phyloP scores from a whole-genome alignment of 2,797 vertebrate species.

The Hapalemur alaotrensis region DNA sequence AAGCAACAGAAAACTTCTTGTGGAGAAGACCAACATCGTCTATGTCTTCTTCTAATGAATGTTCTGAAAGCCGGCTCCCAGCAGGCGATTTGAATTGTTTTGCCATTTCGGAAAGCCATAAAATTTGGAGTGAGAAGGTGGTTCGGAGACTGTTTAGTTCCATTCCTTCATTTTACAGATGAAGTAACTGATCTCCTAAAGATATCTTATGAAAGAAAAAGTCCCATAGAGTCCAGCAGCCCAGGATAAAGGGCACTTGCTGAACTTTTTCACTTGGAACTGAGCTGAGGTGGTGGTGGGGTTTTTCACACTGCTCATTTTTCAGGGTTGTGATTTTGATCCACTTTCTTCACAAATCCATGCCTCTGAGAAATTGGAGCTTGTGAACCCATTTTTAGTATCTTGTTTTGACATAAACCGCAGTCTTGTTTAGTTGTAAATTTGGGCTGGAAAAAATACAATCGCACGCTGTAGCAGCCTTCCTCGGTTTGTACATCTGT shows the following conservation, averaged over 20 bases:
- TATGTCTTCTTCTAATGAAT: neutral
- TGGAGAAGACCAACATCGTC: neutral
- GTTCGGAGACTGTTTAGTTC: neutral
- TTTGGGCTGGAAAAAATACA: constrained; percentile 10
- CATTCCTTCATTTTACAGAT: neutral
- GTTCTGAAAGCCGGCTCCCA: neutral
- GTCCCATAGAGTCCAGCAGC: neutral
- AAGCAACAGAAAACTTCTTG: neutral
- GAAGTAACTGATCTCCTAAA: neutral
- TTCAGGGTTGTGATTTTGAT: neutral
- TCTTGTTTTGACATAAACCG: constrained; percentile 46
- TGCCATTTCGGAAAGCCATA: neutral
- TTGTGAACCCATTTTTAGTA: neutral
- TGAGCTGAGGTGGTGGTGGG: neutral
- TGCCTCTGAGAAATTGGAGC: constrained; percentile 22
- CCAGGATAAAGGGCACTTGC: neutral
- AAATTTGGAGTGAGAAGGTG: neutral
- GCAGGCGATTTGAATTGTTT: neutral
- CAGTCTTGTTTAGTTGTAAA: constrained; percentile 3
- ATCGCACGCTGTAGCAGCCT: neutral
- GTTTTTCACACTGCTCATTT: neutral
- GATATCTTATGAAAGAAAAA: neutral
- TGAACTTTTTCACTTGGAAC: neutral
- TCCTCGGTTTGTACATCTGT: constrained; percentile 34
- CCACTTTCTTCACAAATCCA: neutral